These are phyloP conservation scores for Antechinus flavipes DNA, from an alignment of 2,113 vertebrate genomes.

Conservation along the genomic window DNA sequence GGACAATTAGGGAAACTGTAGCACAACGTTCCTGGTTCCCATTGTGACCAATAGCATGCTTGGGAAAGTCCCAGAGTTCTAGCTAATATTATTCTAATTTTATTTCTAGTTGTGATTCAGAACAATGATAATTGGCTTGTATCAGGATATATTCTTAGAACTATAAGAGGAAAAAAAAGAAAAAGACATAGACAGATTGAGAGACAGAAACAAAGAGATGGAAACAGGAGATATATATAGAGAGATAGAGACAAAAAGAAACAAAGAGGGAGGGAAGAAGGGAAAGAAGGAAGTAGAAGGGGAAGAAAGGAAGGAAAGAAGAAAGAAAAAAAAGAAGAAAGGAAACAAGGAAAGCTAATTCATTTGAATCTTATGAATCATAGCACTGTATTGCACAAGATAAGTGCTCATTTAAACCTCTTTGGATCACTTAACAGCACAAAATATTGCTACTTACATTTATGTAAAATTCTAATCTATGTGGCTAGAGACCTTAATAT, in stretches of 20 bases:
- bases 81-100: not conserved
- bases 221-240: too few relatives aligned
- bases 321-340: not conserved
- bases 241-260: too few relatives aligned
- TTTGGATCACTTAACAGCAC: not conserved
- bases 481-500: not conserved
- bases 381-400: not conserved
- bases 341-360: slow-evolving; percentile 9
- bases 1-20: too few relatives aligned
- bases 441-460: not conserved
- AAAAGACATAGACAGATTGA: not conserved
- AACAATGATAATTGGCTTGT: not conserved
- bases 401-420: not conserved
- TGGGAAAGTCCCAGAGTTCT: not conserved
- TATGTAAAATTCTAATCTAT: not conserved
- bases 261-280: too few relatives aligned
- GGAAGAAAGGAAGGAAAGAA: too few relatives aligned
- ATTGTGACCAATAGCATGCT: not conserved
- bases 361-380: not conserved
- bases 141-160: not conserved
- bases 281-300: too few relatives aligned
- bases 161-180: not conserved
- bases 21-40: not conserved
- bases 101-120: not conserved
- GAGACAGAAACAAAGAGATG: not conserved